Evolutionary conservation across 2,888 invertebrate species (phyloP).

Genomic region (Hypsopygia costalis): DNA sequence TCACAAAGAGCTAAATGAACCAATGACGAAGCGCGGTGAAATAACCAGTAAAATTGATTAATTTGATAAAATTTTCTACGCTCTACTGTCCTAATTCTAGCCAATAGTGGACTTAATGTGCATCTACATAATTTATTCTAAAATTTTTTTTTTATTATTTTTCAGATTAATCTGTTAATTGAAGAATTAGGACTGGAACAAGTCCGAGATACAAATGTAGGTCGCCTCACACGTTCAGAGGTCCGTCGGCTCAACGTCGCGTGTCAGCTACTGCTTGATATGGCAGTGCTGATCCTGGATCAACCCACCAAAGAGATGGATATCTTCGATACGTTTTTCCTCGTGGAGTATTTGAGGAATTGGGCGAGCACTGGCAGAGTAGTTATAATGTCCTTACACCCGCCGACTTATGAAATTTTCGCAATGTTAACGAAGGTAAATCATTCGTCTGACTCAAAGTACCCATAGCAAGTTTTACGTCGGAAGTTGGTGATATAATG

Average conservation of each 20-base stretch:
- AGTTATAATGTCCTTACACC: slow-evolving; percentile 94
- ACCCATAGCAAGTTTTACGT: too few relatives aligned
- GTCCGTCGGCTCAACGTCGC: slow-evolving; percentile 93
- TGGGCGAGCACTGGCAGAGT: slow-evolving; percentile 92
- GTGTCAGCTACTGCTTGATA: slow-evolving; percentile 91
- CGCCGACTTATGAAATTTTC: slow-evolving; percentile 96
- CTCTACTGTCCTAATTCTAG: too few relatives aligned
- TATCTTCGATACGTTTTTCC: slow-evolving; percentile 97
- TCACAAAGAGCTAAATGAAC: too few relatives aligned
- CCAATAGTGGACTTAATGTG: too few relatives aligned
- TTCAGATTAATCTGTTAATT: slow-evolving; percentile 91
- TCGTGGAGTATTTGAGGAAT: slow-evolving; percentile 95
- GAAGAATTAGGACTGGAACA: slow-evolving; percentile 95
- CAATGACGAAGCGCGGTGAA: too few relatives aligned
- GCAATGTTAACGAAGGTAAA: slow-evolving; percentile 91
- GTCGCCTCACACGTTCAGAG: slow-evolving; percentile 93
- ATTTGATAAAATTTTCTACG: too few relatives aligned
- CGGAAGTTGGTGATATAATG: too few relatives aligned
- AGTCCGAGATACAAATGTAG: slow-evolving; percentile 92
- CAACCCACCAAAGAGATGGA: slow-evolving; percentile 95
- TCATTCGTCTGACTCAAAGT: too few relatives aligned
- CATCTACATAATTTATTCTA: too few relatives aligned
- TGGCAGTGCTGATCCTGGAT: slow-evolving; percentile 92
- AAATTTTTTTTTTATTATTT: too few relatives aligned
- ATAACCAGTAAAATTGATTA: too few relatives aligned